Evolutionary conservation across 1,140 invertebrate genomes (phyloP).

Genomic region (Oreohelix idahoensis): DNA sequence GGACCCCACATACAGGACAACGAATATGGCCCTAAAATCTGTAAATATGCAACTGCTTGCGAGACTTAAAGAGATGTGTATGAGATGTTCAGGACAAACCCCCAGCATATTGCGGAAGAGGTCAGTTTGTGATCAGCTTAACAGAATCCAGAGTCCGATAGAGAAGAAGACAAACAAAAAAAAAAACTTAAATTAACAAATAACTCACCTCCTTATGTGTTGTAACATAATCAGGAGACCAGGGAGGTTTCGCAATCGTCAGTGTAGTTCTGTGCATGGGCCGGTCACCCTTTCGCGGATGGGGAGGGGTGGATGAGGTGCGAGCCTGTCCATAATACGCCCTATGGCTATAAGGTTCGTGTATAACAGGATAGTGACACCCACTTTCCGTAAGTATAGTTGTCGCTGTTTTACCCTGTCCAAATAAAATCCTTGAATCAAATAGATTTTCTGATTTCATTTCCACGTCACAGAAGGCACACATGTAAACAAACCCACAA

Average conservation of each 20-base stretch:
- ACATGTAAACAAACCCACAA: too few relatives aligned
- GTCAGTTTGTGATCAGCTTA: too few relatives aligned
- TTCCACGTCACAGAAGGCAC: too few relatives aligned
- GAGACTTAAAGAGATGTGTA: too few relatives aligned
- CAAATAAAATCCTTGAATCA: conserved; percentile 40
- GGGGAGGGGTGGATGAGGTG: conserved; percentile 23
- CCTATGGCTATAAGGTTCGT: conserved; percentile 37
- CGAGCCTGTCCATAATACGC: conserved; percentile 16
- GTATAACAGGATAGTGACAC: conserved; percentile 57
- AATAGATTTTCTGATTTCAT: too few relatives aligned
- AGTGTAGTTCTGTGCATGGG: conserved; percentile 57
- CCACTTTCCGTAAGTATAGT: conserved; percentile 59
- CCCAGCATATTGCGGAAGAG: too few relatives aligned
- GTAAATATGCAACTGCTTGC: too few relatives aligned
- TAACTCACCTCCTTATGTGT: conserved; percentile 52
- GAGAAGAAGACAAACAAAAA: neutral
- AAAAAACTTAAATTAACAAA: neutral
- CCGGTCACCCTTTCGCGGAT: conserved; percentile 37
- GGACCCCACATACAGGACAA: too few relatives aligned
- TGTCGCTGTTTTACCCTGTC: conserved; percentile 57
- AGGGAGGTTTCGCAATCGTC: conserved; percentile 51
- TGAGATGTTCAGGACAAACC: too few relatives aligned
- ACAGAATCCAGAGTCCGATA: too few relatives aligned
- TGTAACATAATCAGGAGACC: conserved; percentile 55
- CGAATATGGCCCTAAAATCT: too few relatives aligned